Percentiles rank a stretch among this genome's conserved stretches.
Evolutionary conservation across 2,888 invertebrate genomes (phyloP).

Genomic region (Acronicta psi): DNA sequence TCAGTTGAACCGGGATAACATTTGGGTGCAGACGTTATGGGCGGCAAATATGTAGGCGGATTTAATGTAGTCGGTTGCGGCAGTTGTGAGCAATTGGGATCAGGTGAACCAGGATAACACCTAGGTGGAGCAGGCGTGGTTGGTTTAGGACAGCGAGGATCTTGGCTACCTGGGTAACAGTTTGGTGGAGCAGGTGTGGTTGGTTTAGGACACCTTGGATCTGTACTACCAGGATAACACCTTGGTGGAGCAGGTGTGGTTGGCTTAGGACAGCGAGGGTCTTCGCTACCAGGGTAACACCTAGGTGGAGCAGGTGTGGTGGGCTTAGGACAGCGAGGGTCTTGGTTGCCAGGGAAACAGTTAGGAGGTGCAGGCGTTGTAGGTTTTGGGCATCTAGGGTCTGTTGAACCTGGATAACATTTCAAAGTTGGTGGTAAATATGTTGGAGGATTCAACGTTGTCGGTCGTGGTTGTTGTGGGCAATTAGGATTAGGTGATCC

Average conservation of each 20-base stretch:
- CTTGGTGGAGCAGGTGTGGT: constrained; percentile 59
- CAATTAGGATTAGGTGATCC: constrained; percentile 68
- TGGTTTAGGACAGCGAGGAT: constrained; percentile 49
- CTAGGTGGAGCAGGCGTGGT: constrained; percentile 47
- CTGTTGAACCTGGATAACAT: constrained; percentile 11
- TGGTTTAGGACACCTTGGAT: constrained; percentile 70
- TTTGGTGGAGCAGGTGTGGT: constrained; percentile 59
- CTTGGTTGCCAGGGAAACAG: constrained; percentile 57
- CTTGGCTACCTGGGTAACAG: constrained; percentile 34
- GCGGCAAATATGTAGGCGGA: constrained; percentile 65
- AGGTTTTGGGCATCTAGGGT: constrained; percentile 71
- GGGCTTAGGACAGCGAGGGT: constrained; percentile 53
- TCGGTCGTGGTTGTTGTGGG: constrained; percentile 50
- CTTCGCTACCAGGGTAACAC: constrained; percentile 66
- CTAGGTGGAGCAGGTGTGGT: constrained; percentile 52
- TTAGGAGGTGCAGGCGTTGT: constrained; percentile 52
- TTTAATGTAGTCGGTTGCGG: constrained; percentile 62
- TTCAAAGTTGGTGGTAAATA: constrained; percentile 56
- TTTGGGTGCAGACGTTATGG: constrained; percentile 35
- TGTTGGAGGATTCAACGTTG: constrained; percentile 60
- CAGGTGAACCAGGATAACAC: constrained; percentile 68
- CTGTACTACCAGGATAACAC: constrained; percentile 65
- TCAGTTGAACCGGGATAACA: constrained; percentile 60
- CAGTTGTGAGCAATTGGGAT: constrained; percentile 73
- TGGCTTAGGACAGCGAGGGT: constrained; percentile 62